Conservation (phyloP, 1,140 invertebrate species). For the Monochamus saltuarius region DNA sequence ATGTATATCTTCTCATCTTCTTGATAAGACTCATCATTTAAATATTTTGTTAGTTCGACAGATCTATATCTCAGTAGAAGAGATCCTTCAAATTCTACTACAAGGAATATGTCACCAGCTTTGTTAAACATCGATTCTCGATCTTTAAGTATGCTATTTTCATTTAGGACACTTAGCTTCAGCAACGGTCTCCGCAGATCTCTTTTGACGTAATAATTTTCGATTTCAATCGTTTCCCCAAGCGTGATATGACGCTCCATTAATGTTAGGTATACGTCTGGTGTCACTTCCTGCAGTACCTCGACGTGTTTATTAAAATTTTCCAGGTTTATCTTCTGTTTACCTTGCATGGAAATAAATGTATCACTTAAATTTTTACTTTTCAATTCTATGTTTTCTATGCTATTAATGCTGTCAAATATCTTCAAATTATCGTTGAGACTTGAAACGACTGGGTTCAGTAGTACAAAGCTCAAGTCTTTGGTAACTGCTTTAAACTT, state of each 20-base stretch:
- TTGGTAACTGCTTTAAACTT: not conserved
- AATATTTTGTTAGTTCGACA: not conserved
- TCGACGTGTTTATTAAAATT: not conserved
- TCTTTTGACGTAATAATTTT: slow-evolving; percentile 1
- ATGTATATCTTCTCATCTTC: slow-evolving; percentile 5
- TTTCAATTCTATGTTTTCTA: not conserved
- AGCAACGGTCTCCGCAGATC: not conserved
- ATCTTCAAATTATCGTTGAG: not conserved
- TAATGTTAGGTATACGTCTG: not conserved
- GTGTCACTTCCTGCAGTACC: not conserved
- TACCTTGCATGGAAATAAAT: not conserved
- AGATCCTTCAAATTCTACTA: not conserved
- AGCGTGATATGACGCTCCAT: not conserved
- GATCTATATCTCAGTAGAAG: not conserved
- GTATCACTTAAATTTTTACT: not conserved
- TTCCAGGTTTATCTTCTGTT: not conserved
- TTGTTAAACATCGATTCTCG: not conserved
- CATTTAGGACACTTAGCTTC: not conserved
- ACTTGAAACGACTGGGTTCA: not conserved
- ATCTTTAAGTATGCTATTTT: not conserved
- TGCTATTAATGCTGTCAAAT: not conserved
- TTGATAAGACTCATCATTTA: not conserved
- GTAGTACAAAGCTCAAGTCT: not conserved
- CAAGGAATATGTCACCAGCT: not conserved
- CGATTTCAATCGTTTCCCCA: not conserved